Conservation (phyloP, 2,888 invertebrate genomes). For the Cephus spinipes region DNA sequence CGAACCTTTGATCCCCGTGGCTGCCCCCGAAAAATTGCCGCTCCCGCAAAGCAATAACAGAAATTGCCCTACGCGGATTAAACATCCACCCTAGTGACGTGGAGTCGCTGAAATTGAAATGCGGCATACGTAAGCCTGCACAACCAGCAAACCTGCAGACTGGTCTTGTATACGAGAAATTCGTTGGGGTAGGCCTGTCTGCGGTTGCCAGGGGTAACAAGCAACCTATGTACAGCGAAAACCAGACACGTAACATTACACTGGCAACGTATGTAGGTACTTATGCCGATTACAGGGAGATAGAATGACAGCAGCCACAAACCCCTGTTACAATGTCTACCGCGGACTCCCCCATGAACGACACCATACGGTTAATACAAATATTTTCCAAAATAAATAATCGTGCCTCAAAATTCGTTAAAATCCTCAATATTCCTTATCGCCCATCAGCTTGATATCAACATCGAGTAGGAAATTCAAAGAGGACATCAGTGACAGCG, state of each 20-base stretch:
- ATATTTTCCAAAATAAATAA: not conserved
- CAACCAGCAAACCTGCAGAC: not conserved
- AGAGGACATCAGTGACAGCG: not conserved
- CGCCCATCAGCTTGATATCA: not conserved
- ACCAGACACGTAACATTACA: not conserved
- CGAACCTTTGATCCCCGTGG: not conserved
- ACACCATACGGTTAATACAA: not conserved
- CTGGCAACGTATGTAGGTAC: not conserved
- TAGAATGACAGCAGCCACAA: not conserved
- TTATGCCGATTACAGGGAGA: not conserved
- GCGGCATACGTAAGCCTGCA: not conserved
- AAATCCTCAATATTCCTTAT: not conserved
- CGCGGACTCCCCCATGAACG: not conserved
- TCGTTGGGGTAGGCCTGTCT: not conserved
- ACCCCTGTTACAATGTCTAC: not conserved
- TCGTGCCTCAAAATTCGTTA: not conserved
- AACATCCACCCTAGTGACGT: conserved; percentile 29
- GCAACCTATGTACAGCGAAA: not conserved
- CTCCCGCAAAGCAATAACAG: conserved; percentile 34
- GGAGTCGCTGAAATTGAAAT: conserved; percentile 32
- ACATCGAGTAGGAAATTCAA: not conserved
- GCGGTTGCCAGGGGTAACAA: not conserved
- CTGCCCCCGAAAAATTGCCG: not conserved
- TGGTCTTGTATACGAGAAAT: not conserved
- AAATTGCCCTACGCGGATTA: conserved; percentile 36